A percentile compares a stretch with the other conserved stretches of the same genome.
Evolutionary conservation across 53 echinoderm and acorn worm species (phyloP).

Genomic region (Arbacia lixula): DNA sequence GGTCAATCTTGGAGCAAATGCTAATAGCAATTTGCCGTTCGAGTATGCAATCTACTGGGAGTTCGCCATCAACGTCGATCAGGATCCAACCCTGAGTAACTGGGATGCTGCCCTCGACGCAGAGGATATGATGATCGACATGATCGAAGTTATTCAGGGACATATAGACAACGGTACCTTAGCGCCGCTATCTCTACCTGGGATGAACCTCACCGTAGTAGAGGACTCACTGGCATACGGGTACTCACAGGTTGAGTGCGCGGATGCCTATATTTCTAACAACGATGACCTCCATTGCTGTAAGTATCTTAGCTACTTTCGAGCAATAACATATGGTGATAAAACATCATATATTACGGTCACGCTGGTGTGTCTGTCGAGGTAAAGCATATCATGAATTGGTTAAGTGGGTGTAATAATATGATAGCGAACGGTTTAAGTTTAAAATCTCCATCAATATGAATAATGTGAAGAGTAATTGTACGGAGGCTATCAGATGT

Average conservation of each 20-base stretch:
- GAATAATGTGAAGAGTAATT: too few relatives aligned
- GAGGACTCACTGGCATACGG: constrained; percentile 44
- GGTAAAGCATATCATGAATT: too few relatives aligned
- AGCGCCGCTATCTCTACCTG: constrained; percentile 30
- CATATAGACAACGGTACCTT: constrained; percentile 19
- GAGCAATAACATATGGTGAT: too few relatives aligned
- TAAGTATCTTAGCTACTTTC: constrained; percentile 5
- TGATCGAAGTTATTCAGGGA: neutral
- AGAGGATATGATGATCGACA: constrained; percentile 6
- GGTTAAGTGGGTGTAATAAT: too few relatives aligned
- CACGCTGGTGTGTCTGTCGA: too few relatives aligned
- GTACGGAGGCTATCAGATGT: too few relatives aligned
- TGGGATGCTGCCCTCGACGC: constrained; percentile 27
- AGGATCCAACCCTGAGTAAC: constrained; percentile 24
- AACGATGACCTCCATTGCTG: constrained; percentile 34
- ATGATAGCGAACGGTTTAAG: too few relatives aligned
- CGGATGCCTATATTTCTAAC: neutral
- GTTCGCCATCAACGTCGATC: constrained; percentile 19
- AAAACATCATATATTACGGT: too few relatives aligned
- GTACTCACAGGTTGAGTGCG: constrained; percentile 5
- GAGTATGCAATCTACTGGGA: constrained; percentile 22
- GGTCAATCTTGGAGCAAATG: neutral
- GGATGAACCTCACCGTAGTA: constrained; percentile 30
- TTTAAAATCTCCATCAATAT: too few relatives aligned
- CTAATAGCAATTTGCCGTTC: neutral